Evolutionary conservation across 2,113 vertebrate species (phyloP).

Genomic region (Felis chaus): DNA sequence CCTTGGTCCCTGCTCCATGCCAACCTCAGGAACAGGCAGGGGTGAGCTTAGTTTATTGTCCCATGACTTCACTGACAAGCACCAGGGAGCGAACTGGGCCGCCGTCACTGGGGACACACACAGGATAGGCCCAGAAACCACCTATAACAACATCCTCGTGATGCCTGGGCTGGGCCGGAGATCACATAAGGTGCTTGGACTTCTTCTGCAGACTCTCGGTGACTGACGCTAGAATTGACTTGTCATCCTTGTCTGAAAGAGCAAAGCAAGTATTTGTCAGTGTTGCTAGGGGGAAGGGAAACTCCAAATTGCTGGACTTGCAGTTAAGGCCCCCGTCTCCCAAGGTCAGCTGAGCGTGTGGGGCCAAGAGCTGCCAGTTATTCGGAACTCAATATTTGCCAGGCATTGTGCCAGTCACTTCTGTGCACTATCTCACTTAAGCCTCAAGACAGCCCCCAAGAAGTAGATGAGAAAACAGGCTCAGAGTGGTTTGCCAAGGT

Average conservation of each 20-base stretch:
- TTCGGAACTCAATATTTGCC: neutral
- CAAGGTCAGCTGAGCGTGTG: neutral
- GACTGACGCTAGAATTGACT: constrained; percentile 75
- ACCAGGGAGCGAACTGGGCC: neutral
- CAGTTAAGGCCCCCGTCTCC: neutral
- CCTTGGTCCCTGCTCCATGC: neutral
- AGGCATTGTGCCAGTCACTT: neutral
- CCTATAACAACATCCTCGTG: neutral
- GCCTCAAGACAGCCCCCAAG: neutral
- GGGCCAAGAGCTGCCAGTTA: neutral
- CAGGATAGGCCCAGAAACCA: neutral
- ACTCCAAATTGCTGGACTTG: neutral
- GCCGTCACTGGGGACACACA: neutral
- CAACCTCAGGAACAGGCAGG: neutral
- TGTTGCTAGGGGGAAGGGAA: neutral
- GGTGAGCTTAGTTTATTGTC: neutral
- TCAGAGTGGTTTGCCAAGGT: neutral
- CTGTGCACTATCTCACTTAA: neutral
- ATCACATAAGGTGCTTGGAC: constrained; percentile 82
- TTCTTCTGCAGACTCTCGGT: constrained; percentile 80
- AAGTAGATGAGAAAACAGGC: neutral
- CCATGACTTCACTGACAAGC: neutral
- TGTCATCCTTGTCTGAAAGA: constrained; percentile 84
- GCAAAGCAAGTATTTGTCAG: constrained; percentile 5
- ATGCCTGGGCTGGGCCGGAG: neutral